Evolutionary conservation across 2,888 invertebrate species (phyloP).

Genomic region (Drosophila multiciliata): DNA sequence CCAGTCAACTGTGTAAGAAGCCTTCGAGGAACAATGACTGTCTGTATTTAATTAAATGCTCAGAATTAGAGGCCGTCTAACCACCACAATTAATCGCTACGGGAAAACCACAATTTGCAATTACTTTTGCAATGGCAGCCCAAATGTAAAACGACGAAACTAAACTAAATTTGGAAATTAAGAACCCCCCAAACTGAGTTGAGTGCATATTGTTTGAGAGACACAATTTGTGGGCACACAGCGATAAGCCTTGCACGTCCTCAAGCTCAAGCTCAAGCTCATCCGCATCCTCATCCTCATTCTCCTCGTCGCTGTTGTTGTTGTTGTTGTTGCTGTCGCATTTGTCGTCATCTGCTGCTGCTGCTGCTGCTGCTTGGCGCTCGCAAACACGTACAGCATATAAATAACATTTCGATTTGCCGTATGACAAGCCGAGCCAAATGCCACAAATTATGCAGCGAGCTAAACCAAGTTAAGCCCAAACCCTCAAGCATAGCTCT

Average conservation of each 20-base stretch:
- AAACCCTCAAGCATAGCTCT: neutral
- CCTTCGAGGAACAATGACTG: constrained; percentile 22
- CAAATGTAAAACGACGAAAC: neutral
- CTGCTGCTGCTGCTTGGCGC: constrained; percentile 36
- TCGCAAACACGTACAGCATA: constrained; percentile 71
- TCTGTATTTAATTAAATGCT: constrained; percentile 42
- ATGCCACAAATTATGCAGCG: constrained; percentile 74
- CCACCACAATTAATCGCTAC: neutral
- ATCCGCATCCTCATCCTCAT: constrained; percentile 9
- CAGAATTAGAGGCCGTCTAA: constrained; percentile 11
- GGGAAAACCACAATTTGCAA: neutral
- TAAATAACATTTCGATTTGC: constrained; percentile 80
- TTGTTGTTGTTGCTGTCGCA: constrained; percentile 65
- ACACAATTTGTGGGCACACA: neutral
- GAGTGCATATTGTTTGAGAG: neutral
- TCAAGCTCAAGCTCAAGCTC: constrained; percentile 54
- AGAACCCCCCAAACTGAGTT: neutral
- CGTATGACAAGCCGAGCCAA: constrained; percentile 73
- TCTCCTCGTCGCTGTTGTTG: neutral
- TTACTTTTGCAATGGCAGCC: neutral
- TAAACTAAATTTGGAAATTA: neutral
- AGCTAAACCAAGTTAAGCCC: constrained; percentile 5
- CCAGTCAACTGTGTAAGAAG: constrained; percentile 14
- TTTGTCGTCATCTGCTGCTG: constrained; percentile 69
- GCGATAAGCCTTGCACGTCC: constrained; percentile 75